Base-by-base conservation (phyloP, 2,113 vertebrate genomes). In the Brachyhypopomus gauderio region DNA sequence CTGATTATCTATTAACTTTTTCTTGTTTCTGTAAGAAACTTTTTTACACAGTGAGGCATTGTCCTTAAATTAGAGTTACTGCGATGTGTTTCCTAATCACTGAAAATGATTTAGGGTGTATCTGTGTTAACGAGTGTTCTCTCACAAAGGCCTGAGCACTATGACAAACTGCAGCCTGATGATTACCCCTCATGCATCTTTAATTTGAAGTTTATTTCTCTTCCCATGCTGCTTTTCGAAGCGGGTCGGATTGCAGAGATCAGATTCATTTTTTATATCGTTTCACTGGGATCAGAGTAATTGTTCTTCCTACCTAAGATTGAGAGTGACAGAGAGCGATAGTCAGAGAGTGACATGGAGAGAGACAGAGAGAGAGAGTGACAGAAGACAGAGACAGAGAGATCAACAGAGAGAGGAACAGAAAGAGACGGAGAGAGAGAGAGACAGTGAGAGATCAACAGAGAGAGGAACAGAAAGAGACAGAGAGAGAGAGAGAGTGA, bases 161-260 rank as follows among this genome's bases (percentile, higher is more conserved):
- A 52, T 58, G 41, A 71, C 58, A 79, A 20, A 76, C 58, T 41
- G 45, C 22, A 12, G 20, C 16, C 56, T 19, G 23, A 64, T 71
- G 45, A 72, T 38, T 76, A 3, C 34, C 45, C 71, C 45, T 73
- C 78, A 63, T 80, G 78, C 70, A 80, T 72, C 69, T 64, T 72
- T 80, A 72, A 80, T 80, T 72, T 63, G 25, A 72, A 63, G 38
- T 25, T 30, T 36, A 59, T 62, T 72, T 19, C 30, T 72, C 72
- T 72, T 62, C 56, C 9, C 17, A 30, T 34, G 56, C 36, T 72
- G 36, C 56, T 60, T 66, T 41, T 27, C 12, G 34, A 45, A 14
- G 36, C 19, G 55, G 64, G 19, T 83, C 41, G 38, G 34, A 7
- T 20, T 76, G 48, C 52, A 1, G 45, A 58, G 56, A 52, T 52